Base-by-base conservation (phyloP, 2,888 invertebrate species). In the Phaedon cochleariae region DNA sequence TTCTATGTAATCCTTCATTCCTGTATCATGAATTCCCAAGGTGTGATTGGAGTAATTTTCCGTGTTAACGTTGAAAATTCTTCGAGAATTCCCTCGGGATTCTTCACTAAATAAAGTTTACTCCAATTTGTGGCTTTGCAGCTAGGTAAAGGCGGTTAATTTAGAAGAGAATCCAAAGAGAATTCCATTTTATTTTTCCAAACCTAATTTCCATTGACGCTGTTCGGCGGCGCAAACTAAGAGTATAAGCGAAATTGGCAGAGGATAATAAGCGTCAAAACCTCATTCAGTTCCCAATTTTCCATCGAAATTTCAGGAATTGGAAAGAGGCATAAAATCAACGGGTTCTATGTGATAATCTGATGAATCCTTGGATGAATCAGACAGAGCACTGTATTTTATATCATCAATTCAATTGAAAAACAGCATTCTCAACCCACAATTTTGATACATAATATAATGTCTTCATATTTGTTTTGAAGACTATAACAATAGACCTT, bases 161-260 rank as follows among this genome's bases (percentile, higher is more conserved):
- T 55, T 10, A 21, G n/a, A 41, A 22, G 41, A 20, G 41, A 41
- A 55, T 22, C 37, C 22, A 15, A 22, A 17, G 37, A 55, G 22
- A 55, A 17, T 7, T 41, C 12, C 31, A 17, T 21, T 41, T 55
- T 41, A n/a, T 15, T 55, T 41, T 41, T 55, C 22, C 37, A 15
- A 22, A 41, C 55, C 21, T 15, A 55, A 21, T 55, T 55, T 21
- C 20, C 55, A 41, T 17, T 22, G 17, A 41, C 55, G 37, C 55
- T 55, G 37, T 41, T 41, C 15, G 15, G 41, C 37, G 41, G 15
- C 3, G 41, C 41, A 41, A 41, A 41, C 41, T 41, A 41, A 41
- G n/a, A 41, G 41, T 41, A n/a, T 41, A 41, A 41, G 41, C 41
- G 41, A 41, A 41, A 41, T 41, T 41, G 41, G 41, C 10, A 41